Percentiles rank a stretch among this genome's conserved stretches.
phyloP scores from a whole-genome alignment of 2,797 vertebrate species.

The Etheostoma perlongum region DNA sequence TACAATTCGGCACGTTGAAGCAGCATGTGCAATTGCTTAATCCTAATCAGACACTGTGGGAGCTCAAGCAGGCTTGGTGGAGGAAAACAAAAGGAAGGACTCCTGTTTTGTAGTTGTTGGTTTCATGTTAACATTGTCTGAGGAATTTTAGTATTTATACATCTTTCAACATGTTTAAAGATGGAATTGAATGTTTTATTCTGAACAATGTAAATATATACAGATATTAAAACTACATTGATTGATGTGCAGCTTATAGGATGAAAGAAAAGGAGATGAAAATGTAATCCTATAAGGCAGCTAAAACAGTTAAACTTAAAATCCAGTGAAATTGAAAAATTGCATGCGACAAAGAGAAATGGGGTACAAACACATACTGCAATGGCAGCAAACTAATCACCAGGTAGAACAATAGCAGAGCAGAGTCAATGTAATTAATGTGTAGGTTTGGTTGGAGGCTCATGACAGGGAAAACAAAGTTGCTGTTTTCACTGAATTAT shows the following conservation, averaged over 20 bases:
- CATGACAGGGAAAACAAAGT: conserved; percentile 60
- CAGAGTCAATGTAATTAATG: conserved; percentile 64
- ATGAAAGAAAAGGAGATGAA: conserved; percentile 63
- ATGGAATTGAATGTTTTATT: conserved; percentile 8
- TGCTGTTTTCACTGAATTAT: conserved; percentile 45
- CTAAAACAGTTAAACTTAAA: conserved; percentile 43
- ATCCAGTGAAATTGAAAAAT: conserved; percentile 51
- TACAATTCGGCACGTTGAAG: not conserved
- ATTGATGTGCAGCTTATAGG: conserved; percentile 58
- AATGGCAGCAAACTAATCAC: conserved; percentile 53
- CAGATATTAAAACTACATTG: conserved; percentile 27
- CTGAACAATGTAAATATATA: conserved; percentile 5
- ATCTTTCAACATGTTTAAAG: conserved; percentile 3
- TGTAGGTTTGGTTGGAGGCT: conserved; percentile 42
- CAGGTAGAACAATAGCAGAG: conserved; percentile 56
- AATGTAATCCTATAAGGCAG: conserved; percentile 31
- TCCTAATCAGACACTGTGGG: conserved; percentile 43
- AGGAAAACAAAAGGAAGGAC: conserved; percentile 4
- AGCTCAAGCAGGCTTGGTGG: not conserved
- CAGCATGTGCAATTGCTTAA: conserved; percentile 19
- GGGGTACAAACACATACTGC: conserved; percentile 34
- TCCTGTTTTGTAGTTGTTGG: not conserved
- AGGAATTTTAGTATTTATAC: not conserved
- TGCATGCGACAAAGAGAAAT: conserved; percentile 47
- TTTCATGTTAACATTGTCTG: not conserved